Base-by-base conservation (phyloP, 2,113 vertebrate species). In the Calyptommatus sinebrachiatus region DNA sequence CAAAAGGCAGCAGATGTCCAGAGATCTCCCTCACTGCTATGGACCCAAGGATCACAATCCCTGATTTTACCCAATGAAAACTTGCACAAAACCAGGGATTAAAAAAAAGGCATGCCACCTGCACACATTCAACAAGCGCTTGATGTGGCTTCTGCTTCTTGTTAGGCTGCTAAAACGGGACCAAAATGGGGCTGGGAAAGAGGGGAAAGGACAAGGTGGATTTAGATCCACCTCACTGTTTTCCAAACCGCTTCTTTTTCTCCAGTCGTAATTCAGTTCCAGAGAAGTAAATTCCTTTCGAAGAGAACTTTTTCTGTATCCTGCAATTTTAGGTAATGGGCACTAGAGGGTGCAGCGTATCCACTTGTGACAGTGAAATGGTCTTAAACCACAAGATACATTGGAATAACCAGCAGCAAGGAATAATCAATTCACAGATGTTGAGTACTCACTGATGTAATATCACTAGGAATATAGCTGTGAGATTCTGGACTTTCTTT, bases 321-420 rank as follows among this genome's bases (percentile, higher is more conserved):
- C 75, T 74, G 77, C 79, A 71, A 21, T 77, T 66, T 79, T 72
- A 53, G 74, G 35, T 1, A 10, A 7, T 29, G 74, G 78, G 77
- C 94, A 91, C 93, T 86, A 69, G 94, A 86, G 91, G 93, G 94
- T 21, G 53, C 78, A 70, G 72, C 48, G 84, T 77, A 81, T 57
- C 87, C 83, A 72, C 67, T 8, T 7, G 16, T 62, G 1, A 70
- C 1, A n/a, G 29, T 74, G 63, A 48, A 69, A 1, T 0, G 35
- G 29, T 75, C 10, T 45, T 26, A 12, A 5, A 26, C 31, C 61
- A 22, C 28, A 0, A 24, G 53, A 1, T 50, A 21, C 24, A 11
- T 18, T 8, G 71, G 53, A 71, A 48, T 35, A 70, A 53, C 22
- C 41, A n/a, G 50, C 7, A 67, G 24, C 2, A 14, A 57, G 57